A percentile compares a stretch with the other conserved stretches of the same genome.
phyloP scores from a whole-genome alignment of 2,113 vertebrate genomes.

The Grammomys surdaster region DNA sequence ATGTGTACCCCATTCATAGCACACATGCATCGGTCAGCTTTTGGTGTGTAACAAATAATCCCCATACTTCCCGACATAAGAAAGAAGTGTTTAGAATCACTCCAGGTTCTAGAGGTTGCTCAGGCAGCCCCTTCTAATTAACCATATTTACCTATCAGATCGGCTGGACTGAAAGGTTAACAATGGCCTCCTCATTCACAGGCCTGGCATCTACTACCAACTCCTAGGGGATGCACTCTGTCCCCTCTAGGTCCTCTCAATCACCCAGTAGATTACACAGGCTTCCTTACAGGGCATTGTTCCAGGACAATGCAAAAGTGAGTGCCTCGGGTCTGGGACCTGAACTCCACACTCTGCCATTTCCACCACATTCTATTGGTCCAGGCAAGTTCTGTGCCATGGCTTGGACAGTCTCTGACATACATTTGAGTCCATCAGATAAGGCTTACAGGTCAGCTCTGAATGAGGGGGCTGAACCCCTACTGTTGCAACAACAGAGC shows the following conservation, averaged over 20 bases:
- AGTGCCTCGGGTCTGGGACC: background rate
- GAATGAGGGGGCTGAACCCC: background rate
- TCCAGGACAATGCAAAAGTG: constrained; percentile 20
- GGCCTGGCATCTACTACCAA: background rate
- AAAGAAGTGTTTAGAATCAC: background rate
- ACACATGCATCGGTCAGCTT: background rate
- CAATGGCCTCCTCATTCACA: background rate
- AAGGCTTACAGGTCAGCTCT: background rate
- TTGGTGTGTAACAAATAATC: constrained; percentile 16
- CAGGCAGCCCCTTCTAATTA: constrained; percentile 11
- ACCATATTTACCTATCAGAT: constrained; percentile 10
- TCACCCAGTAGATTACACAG: background rate
- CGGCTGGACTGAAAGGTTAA: background rate
- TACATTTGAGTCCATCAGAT: background rate
- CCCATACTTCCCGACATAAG: background rate
- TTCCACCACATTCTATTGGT: background rate
- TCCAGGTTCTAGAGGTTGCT: background rate
- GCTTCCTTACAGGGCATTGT: background rate
- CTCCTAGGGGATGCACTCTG: background rate
- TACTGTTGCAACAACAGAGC: background rate
- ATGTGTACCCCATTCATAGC: background rate
- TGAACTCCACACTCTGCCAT: background rate
- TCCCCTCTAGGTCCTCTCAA: background rate
- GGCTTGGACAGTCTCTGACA: background rate
- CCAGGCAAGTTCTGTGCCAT: background rate